A percentile compares a stretch with the other conserved stretches of the same genome.
Conservation (phyloP, 2,113 vertebrate genomes). For the Scytalopus superciliaris region DNA sequence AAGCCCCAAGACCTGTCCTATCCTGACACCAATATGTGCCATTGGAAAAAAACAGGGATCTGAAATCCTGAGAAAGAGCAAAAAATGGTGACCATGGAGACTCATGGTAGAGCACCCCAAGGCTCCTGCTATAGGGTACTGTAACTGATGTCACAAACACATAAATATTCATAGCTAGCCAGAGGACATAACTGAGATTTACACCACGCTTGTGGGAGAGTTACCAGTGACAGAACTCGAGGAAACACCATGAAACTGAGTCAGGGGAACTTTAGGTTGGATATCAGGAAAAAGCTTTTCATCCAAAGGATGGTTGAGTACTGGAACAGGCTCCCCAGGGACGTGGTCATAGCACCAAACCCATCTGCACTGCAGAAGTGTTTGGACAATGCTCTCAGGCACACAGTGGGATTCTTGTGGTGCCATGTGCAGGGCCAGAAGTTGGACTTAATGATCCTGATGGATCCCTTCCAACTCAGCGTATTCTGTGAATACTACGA, state of each 20-base stretch:
- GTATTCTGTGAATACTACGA: neutral
- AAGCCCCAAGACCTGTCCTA: neutral
- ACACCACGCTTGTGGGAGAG: accelerated
- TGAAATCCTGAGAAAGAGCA: neutral
- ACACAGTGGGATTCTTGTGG: neutral
- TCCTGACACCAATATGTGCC: accelerated
- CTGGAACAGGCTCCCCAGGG: neutral
- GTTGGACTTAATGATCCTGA: neutral
- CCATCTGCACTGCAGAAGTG: neutral
- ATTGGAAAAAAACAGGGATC: neutral
- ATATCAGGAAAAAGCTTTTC: neutral
- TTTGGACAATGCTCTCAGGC: neutral
- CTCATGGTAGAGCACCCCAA: accelerated
- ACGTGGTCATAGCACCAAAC: neutral
- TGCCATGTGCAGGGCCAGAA: neutral
- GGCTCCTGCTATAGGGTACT: neutral
- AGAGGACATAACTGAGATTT: neutral
- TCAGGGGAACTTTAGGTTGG: neutral
- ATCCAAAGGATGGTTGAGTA: neutral
- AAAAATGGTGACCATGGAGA: neutral
- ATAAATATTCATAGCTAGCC: neutral
- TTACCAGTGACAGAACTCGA: neutral
- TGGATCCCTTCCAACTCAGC: neutral
- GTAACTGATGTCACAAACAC: neutral
- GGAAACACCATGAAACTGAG: neutral